Percentiles rank a stretch among this genome's conserved stretches.
Evolutionary conservation across 2,888 invertebrate genomes (phyloP).

Genomic region (Nemotelus pantherinus): DNA sequence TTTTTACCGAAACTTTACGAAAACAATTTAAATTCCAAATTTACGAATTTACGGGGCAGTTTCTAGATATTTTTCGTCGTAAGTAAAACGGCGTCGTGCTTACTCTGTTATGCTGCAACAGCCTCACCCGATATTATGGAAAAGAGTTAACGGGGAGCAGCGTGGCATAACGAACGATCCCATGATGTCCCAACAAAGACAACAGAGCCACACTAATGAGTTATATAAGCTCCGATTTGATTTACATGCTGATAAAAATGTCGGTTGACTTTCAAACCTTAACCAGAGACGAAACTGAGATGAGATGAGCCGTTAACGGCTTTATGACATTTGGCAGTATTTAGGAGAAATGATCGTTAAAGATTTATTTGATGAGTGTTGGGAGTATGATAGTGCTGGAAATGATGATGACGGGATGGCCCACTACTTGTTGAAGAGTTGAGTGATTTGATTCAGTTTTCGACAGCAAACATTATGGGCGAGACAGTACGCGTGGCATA

Average conservation of each 20-base stretch:
- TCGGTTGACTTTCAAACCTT: constrained; percentile 14
- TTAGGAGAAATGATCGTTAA: constrained; percentile 40
- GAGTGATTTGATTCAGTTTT: constrained; percentile 14
- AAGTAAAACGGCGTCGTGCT: too few species aligned
- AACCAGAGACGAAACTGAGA: neutral
- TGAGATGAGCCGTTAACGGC: constrained; percentile 38
- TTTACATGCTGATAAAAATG: constrained; percentile 40
- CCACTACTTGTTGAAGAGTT: constrained; percentile 5
- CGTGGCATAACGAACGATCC: neutral
- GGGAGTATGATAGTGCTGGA: neutral
- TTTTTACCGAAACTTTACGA: constrained; percentile 5
- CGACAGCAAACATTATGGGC: neutral
- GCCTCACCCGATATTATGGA: too few species aligned
- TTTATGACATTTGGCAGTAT: constrained; percentile 43
- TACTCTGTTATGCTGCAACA: too few species aligned
- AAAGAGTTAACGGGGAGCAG: neutral
- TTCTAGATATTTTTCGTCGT: too few species aligned
- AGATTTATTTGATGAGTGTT: constrained; percentile 30
- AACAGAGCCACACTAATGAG: constrained; percentile 38
- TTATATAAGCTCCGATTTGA: constrained; percentile 30
- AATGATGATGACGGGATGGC: constrained; percentile 22
- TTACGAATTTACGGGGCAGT: neutral
- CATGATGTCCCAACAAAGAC: neutral
- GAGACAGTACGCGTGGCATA: too few species aligned
- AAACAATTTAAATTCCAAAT: constrained; percentile 30